A percentile compares a stretch with the other conserved stretches of the same genome.
phyloP scores from a whole-genome alignment of 2,888 invertebrate species.

The Orthosia incerta region DNA sequence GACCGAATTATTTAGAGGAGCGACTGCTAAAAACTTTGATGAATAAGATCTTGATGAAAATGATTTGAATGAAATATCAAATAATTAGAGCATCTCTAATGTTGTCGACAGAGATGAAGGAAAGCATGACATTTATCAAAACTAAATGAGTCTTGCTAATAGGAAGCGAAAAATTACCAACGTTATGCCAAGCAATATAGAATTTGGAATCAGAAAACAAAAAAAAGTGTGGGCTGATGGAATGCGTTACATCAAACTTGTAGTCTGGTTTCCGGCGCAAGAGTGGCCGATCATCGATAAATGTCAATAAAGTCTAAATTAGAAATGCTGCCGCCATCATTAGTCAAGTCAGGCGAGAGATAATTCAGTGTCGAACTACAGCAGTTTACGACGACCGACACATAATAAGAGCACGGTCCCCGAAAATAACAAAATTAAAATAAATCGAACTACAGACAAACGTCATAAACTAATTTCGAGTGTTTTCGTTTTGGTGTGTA shows the following conservation, averaged over 20 bases:
- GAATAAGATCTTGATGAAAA: constrained; percentile 34
- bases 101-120: constrained; percentile 17
- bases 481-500: constrained; percentile 89
- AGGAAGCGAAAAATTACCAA: constrained; percentile 8
- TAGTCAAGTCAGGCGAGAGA: constrained; percentile 83
- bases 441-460: constrained; percentile 91
- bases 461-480: constrained; percentile 91
- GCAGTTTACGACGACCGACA: constrained; percentile 80
- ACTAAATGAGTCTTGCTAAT: constrained; percentile 22
- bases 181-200: constrained; percentile 1
- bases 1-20: not conserved
- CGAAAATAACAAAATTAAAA: constrained; percentile 91
- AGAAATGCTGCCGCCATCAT: constrained; percentile 77
- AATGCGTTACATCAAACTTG: constrained; percentile 36
- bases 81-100: constrained; percentile 33
- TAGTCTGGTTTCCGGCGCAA: constrained; percentile 55
- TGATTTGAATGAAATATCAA: constrained; percentile 39
- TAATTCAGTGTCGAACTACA: constrained; percentile 86
- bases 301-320: constrained; percentile 80
- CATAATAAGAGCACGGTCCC: constrained; percentile 86
- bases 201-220: constrained; percentile 17
- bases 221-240: constrained; percentile 6
- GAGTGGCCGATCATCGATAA: constrained; percentile 78
- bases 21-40: constrained; percentile 4
- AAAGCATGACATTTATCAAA: constrained; percentile 43